A percentile compares a stretch with the other conserved stretches of the same genome.
These are phyloP conservation scores for Dreissena polymorpha DNA, from an alignment of 1,140 invertebrate species.

Conservation along the genomic window DNA sequence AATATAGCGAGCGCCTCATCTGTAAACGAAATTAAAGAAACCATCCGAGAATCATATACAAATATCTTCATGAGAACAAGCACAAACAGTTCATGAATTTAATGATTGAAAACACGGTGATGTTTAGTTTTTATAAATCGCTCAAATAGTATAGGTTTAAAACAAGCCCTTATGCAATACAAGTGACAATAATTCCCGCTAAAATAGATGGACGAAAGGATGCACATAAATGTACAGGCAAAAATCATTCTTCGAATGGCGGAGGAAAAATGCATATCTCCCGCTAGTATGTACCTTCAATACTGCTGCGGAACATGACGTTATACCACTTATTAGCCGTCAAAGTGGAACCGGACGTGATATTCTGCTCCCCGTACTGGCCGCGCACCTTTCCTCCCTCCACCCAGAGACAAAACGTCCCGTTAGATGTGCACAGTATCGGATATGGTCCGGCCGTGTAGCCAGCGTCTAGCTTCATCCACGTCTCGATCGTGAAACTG, in stretches of 20 bases:
- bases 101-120: too few species aligned
- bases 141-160: too few species aligned
- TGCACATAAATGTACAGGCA: too few species aligned
- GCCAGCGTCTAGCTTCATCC: slow-evolving; percentile 44
- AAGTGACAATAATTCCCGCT: too few species aligned
- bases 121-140: too few species aligned
- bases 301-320: slow-evolving; percentile 33
- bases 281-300: slow-evolving; percentile 18
- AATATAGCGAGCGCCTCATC: slow-evolving; percentile 38
- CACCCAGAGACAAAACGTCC: slow-evolving; percentile 33
- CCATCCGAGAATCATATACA: too few species aligned
- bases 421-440: slow-evolving; percentile 45
- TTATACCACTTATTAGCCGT: slow-evolving; percentile 39
- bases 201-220: too few species aligned
- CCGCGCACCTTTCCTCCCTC: slow-evolving; percentile 20
- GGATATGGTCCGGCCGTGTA: slow-evolving; percentile 52
- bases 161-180: too few species aligned
- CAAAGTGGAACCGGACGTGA: slow-evolving; percentile 16
- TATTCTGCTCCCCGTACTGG: slow-evolving; percentile 9
- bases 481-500: slow-evolving; percentile 48
- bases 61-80: too few species aligned
- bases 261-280: too few species aligned
- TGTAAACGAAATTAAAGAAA: slow-evolving; percentile 11
- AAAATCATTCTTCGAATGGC: too few species aligned
- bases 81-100: too few species aligned